Evolutionary conservation across 2,888 invertebrate genomes (phyloP).

Genomic region (Dromius quadrimaculatus): DNA sequence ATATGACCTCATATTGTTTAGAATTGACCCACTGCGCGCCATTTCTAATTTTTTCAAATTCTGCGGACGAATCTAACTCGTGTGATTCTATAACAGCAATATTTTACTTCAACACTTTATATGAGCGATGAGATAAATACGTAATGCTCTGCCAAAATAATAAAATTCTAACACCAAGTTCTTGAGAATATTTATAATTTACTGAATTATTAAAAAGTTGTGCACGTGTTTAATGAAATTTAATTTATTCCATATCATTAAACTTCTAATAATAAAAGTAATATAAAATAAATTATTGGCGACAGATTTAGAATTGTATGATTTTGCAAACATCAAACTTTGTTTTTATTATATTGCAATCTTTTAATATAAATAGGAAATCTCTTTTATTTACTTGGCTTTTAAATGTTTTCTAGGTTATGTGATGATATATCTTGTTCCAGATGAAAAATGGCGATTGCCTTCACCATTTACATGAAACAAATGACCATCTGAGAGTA

Average conservation of each 20-base stretch:
- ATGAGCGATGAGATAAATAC: too few species aligned
- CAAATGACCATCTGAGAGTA: too few species aligned
- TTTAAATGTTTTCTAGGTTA: background rate
- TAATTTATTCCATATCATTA: background rate
- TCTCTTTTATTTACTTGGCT: background rate
- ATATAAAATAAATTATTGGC: background rate
- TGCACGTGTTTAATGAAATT: background rate
- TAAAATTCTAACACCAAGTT: slow-evolving; percentile 11
- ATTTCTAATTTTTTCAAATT: too few species aligned
- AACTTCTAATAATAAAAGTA: background rate
- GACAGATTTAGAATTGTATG: background rate
- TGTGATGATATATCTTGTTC: background rate
- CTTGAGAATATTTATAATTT: slow-evolving; percentile 20
- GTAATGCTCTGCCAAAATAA: slow-evolving; percentile 41
- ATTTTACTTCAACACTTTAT: too few species aligned
- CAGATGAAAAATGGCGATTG: too few species aligned
- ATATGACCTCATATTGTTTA: too few species aligned
- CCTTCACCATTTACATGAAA: too few species aligned
- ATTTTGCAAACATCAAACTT: background rate
- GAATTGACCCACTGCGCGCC: too few species aligned
- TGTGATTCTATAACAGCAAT: too few species aligned
- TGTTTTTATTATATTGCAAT: background rate
- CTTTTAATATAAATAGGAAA: background rate
- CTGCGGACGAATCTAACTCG: too few species aligned
- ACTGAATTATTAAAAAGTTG: background rate